Evolutionary conservation across 2,113 vertebrate genomes (phyloP).

Genomic region (Camelus bactrianus): DNA sequence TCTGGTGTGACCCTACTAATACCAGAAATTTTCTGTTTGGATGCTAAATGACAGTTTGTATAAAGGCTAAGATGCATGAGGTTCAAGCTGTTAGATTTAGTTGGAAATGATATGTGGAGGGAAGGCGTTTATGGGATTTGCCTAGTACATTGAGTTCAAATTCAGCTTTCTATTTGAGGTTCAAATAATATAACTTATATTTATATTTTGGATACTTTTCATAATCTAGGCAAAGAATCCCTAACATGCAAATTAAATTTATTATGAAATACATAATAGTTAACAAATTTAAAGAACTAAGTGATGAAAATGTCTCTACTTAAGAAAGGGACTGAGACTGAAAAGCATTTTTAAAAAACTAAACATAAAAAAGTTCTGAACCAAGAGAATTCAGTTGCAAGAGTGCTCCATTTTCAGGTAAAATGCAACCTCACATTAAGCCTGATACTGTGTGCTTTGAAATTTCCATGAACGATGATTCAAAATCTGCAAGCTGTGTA

Average conservation of each 20-base stretch:
- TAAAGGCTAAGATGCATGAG: neutral
- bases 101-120: neutral
- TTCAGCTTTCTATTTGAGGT: neutral
- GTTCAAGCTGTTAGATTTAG: conserved; percentile 2
- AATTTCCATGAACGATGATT: conserved; percentile 67
- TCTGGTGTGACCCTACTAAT: neutral
- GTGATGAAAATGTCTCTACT: neutral
- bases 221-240: neutral
- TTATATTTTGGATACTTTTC: neutral
- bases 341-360: neutral
- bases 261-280: neutral
- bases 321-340: neutral
- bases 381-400: neutral
- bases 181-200: conserved; percentile 33
- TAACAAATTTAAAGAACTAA: neutral
- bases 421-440: neutral
- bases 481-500: conserved; percentile 65
- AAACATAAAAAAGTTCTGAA: neutral
- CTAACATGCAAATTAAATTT: neutral
- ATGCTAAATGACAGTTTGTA: conserved; percentile 19
- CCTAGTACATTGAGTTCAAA: neutral
- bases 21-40: neutral
- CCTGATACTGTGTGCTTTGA: conserved; percentile 40
- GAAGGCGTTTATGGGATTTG: neutral
- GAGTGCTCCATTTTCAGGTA: conserved; percentile 56